phyloP scores from a whole-genome alignment of 2,113 vertebrate species.

The Carlito syrichta region DNA sequence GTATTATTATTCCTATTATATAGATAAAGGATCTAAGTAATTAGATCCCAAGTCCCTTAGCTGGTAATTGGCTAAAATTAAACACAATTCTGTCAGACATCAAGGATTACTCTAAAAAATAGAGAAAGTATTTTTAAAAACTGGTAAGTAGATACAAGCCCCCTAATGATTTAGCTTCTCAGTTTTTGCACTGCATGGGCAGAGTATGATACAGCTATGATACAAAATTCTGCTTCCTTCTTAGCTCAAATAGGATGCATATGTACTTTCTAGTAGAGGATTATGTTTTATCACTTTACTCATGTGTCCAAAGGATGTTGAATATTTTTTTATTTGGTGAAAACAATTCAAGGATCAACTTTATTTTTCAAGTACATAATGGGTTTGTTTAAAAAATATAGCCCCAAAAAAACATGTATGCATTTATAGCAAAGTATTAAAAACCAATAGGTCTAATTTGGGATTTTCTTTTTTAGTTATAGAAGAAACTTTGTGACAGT shows the following conservation, averaged over 20 bases:
- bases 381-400: too few relatives aligned
- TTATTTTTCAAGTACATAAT: not conserved
- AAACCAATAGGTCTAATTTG: not conserved
- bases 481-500: not conserved
- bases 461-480: not conserved
- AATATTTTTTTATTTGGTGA: not conserved
- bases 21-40: not conserved
- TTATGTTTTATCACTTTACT: not conserved
- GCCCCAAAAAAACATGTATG: too few relatives aligned
- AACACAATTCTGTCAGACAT: not conserved
- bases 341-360: not conserved
- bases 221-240: not conserved
- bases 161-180: conserved; percentile 58
- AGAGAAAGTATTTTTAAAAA: not conserved
- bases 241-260: not conserved
- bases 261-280: not conserved
- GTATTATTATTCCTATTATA: not conserved
- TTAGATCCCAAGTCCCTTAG: not conserved
- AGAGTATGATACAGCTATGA: not conserved
- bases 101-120: not conserved
- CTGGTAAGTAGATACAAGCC: conserved; percentile 53
- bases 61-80: not conserved
- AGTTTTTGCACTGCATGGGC: not conserved
- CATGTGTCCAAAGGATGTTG: not conserved
- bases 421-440: not conserved